These are phyloP conservation scores for Pyralis farinalis DNA, from an alignment of 2,888 invertebrate species.

Conservation along the genomic window DNA sequence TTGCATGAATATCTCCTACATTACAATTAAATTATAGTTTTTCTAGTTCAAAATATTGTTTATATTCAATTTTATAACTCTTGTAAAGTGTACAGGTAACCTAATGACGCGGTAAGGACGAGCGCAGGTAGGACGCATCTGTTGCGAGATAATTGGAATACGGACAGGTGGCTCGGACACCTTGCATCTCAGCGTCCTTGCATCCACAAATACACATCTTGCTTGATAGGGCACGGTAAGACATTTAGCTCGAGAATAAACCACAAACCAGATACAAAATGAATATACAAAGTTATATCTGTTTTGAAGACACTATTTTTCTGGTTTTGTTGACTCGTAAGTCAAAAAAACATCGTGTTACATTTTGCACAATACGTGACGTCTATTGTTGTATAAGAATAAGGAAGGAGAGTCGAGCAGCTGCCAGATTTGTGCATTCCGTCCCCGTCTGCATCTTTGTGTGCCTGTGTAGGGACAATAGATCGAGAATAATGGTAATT, in stretches of 20 bases:
- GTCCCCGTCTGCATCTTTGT: conserved; percentile 77
- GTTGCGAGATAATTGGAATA: conserved; percentile 65
- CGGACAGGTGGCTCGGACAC: conserved; percentile 71
- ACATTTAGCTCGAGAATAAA: no score
- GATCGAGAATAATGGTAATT: conserved; percentile 73
- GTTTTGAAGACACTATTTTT: no score
- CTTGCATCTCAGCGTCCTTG: conserved; percentile 61
- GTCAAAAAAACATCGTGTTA: conserved; percentile 56
- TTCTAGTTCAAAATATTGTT: no score
- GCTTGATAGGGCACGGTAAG: neutral
- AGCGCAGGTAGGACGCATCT: conserved; percentile 69
- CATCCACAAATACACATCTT: conserved; percentile 18
- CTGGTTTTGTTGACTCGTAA: conserved; percentile 32
- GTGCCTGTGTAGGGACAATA: conserved; percentile 60
- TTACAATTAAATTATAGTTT: no score
- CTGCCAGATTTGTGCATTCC: conserved; percentile 76
- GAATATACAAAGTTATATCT: no score
- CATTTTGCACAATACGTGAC: conserved; percentile 72
- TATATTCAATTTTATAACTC: conserved; percentile 29
- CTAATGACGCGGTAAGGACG: conserved; percentile 25
- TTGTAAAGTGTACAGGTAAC: conserved; percentile 21
- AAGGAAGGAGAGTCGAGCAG: conserved; percentile 68
- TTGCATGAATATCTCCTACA: no score
- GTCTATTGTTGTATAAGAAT: conserved; percentile 62
- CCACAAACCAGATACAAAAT: no score